Percentiles rank a stretch among this genome's conserved stretches.
Evolutionary conservation across 2,113 vertebrate genomes (phyloP).

Genomic region (Grammomys surdaster): DNA sequence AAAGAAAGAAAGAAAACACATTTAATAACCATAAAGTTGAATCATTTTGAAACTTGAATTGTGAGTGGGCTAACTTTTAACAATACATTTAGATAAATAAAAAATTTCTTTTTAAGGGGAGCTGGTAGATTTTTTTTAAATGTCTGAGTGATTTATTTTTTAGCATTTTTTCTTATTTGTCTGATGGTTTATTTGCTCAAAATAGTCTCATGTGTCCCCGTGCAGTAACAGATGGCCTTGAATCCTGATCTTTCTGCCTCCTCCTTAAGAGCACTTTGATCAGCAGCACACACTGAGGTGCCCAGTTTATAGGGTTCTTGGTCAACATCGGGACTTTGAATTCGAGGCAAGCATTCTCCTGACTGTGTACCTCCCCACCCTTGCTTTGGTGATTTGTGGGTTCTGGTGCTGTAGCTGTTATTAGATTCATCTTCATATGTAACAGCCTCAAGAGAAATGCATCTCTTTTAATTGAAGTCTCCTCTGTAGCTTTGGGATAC

Average conservation of each 20-base stretch:
- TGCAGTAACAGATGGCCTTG: background rate
- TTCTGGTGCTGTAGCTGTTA: background rate
- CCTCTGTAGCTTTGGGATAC: background rate
- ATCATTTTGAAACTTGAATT: background rate
- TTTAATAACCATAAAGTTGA: background rate
- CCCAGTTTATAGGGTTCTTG: background rate
- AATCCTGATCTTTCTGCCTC: background rate
- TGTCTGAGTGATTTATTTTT: background rate
- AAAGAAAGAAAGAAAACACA: background rate
- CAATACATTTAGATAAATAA: background rate
- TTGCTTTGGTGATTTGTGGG: background rate
- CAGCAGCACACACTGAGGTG: too few relatives aligned
- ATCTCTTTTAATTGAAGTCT: background rate
- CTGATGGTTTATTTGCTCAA: background rate
- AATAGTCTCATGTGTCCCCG: background rate
- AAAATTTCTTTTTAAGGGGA: background rate
- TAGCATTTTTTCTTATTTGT: background rate
- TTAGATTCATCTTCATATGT: background rate
- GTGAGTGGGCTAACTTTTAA: background rate
- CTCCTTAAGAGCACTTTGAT: background rate
- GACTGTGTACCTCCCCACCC: background rate
- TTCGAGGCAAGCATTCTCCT: background rate
- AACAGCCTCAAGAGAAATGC: background rate
- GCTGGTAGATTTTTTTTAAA: background rate
- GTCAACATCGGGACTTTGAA: background rate